Base-by-base conservation (phyloP, 1,140 invertebrate species). In the Brachionus manjavacas region DNA sequence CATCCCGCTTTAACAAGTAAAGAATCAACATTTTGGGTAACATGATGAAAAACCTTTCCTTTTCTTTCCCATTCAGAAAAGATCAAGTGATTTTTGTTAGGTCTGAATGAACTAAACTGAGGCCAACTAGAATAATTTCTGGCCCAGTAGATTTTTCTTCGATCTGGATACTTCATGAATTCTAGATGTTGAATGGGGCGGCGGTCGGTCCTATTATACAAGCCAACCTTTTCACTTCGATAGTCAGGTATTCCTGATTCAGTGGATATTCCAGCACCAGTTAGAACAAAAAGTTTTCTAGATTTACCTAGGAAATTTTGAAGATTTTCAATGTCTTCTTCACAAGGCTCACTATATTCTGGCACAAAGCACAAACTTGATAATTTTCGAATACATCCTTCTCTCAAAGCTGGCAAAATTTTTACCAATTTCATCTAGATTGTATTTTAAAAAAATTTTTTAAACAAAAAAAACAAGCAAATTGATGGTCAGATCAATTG, bases 1-100 rank as follows among this genome's bases (percentile, higher is more conserved):
- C 93, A 94, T 9, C 95, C 96, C 31, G 96, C 96, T 90, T 96
- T 97, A 14, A 91, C 90, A 89, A 99, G 96, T 8, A 99, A 90
- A 84, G 93, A 92, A 88, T 99, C 97, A 1, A 99, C 96, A 92
- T 99, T 99, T 89, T 99, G 97, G 2, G 97, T 99, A 4, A 99
- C 93, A 1, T 96, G 85, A 52, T 46, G 74, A 85, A 25, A 60
- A 84, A 84, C 12, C 85, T 88, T 88, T 7, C 90, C 89, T 3
- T 83, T 85, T 25, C 84, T 85, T 86, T 92, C 91, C 91, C 91
- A 92, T 14, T 89, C 84, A 12, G 89, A 88, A 35, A 92, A 86
- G 16, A 87, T 87, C 4, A 84, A 60, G 86, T 92, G 92, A 23
- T 87, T 87, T 23, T 85, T 85, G 86, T 93, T 93, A 20, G 92